Evolutionary conservation across 2,888 invertebrate genomes (phyloP).

Genomic region (Pecten maximus): DNA sequence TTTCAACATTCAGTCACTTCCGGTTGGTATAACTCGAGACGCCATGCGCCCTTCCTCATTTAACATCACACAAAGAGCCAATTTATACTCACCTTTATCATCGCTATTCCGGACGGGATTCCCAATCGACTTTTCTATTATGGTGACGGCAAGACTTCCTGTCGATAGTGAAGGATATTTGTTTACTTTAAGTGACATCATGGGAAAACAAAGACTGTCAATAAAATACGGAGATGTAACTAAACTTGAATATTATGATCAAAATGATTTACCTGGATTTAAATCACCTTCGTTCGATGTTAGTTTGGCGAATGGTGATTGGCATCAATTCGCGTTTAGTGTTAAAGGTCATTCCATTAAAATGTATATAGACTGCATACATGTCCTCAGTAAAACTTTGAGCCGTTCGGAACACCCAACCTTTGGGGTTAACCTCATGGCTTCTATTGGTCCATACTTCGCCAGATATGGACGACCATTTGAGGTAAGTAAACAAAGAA

Average conservation of each 20-base stretch:
- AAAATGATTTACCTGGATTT: slow-evolving; percentile 54
- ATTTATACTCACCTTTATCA: slow-evolving; percentile 70
- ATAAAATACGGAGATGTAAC: slow-evolving; percentile 59
- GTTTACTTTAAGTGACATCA: slow-evolving; percentile 73
- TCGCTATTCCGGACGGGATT: slow-evolving; percentile 67
- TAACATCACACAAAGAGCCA: slow-evolving; percentile 68
- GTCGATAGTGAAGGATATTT: slow-evolving; percentile 66
- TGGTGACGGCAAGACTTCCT: slow-evolving; percentile 67
- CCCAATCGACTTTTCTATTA: slow-evolving; percentile 73
- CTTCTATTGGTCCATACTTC: slow-evolving; percentile 74
- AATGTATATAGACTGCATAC: slow-evolving; percentile 72
- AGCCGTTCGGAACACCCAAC: slow-evolving; percentile 41
- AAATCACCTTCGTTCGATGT: slow-evolving; percentile 64
- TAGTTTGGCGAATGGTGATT: slow-evolving; percentile 64
- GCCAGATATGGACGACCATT: slow-evolving; percentile 69
- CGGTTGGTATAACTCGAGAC: slow-evolving; percentile 69
- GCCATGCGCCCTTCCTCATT: slow-evolving; percentile 64
- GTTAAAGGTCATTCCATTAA: slow-evolving; percentile 63
- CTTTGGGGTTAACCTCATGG: slow-evolving; percentile 60
- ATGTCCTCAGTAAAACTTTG: slow-evolving; percentile 57
- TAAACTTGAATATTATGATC: slow-evolving; percentile 61
- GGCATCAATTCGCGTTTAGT: slow-evolving; percentile 74
- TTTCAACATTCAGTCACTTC: slow-evolving; percentile 70
- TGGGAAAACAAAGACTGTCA: slow-evolving; percentile 68
- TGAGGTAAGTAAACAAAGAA: slow-evolving; percentile 69